These are phyloP conservation scores for Chaetura pelagica DNA, from an alignment of 2,113 vertebrate species.

Conservation along the genomic window DNA sequence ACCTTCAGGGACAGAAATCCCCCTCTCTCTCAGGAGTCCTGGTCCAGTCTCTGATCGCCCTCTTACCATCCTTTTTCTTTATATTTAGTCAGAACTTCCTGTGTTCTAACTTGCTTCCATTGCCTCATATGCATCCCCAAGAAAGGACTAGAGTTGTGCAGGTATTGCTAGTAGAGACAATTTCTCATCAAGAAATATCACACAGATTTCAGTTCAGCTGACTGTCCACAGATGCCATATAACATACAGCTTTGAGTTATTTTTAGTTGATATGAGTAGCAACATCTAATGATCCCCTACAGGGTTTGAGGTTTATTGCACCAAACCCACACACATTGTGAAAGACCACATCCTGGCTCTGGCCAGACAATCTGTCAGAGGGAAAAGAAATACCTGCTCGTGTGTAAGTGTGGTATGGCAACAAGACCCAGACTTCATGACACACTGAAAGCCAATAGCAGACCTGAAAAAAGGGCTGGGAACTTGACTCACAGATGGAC, in stretches of 20 bases:
- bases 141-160: not conserved
- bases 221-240: not conserved
- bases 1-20: not conserved
- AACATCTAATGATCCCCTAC: not conserved
- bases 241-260: not conserved
- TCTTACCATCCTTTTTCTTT: not conserved
- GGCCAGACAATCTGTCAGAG: not conserved
- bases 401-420: not conserved
- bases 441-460: not conserved
- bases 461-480: not conserved
- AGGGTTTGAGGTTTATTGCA: not conserved
- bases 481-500: not conserved
- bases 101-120: not conserved
- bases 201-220: not conserved
- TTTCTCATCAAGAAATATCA: not conserved
- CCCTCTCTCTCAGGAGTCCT: not conserved
- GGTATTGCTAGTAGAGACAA: not conserved
- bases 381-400: not conserved
- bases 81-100: not conserved
- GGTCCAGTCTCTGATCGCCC: not conserved
- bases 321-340: not conserved
- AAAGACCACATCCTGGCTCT: not conserved
- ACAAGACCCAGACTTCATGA: not conserved
- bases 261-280: not conserved
- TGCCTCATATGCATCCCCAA: not conserved